Conservation (phyloP, 1,140 invertebrate genomes). For the Oryzaephilus surinamensis region DNA sequence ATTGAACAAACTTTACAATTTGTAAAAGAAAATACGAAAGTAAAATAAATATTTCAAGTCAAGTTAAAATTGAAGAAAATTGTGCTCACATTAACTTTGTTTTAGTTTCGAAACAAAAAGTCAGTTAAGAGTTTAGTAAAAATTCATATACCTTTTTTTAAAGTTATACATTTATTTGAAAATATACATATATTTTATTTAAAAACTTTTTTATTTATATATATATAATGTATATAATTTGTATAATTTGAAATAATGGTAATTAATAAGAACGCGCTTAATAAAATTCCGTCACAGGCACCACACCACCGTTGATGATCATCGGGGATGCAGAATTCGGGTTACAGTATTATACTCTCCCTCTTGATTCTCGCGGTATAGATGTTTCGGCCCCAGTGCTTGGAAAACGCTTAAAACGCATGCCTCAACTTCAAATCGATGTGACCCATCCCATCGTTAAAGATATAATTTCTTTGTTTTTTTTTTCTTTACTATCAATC, state of each 20-base stretch:
- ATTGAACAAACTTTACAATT: no score
- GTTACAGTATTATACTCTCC: no score
- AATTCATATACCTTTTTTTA: slow-evolving; percentile 2
- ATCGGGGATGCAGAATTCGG: slow-evolving; percentile 14
- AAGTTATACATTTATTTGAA: neutral
- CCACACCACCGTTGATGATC: slow-evolving; percentile 9
- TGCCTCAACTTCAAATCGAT: slow-evolving; percentile 20
- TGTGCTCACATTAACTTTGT: no score
- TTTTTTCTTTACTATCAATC: slow-evolving; percentile 3
- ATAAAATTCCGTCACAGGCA: slow-evolving; percentile 7
- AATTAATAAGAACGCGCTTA: neutral
- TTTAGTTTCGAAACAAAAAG: no score
- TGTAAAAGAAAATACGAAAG: no score
- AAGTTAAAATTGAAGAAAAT: no score
- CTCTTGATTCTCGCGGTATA: slow-evolving; percentile 15
- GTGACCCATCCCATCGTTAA: slow-evolving; percentile 22
- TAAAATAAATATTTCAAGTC: no score
- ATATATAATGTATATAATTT: neutral
- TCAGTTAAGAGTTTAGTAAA: no score
- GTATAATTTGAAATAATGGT: slow-evolving; percentile 2
- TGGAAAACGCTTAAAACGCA: slow-evolving; percentile 12
- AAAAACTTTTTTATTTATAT: neutral
- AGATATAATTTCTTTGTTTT: slow-evolving; percentile 6
- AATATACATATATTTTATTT: neutral
- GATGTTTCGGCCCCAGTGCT: slow-evolving; percentile 2